Percentiles rank a stretch among this genome's conserved stretches.
These are phyloP conservation scores for Amphibalanus amphitrite DNA, from an alignment of 1,140 invertebrate species.

Conservation along the genomic window DNA sequence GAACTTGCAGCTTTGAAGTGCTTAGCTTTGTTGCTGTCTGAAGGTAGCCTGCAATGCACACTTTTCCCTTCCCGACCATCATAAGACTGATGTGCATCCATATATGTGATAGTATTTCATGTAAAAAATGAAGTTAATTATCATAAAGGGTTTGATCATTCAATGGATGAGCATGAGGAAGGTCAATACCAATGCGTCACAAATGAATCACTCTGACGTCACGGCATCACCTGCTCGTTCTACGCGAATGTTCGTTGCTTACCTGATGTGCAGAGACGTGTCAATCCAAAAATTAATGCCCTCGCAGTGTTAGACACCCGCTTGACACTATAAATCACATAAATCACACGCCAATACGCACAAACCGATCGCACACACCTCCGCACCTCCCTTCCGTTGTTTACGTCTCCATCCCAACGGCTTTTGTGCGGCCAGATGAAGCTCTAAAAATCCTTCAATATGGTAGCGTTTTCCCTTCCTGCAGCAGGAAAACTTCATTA, in stretches of 20 bases:
- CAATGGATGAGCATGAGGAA: neutral
- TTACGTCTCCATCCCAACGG: constrained; percentile 1
- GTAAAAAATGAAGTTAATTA: no score
- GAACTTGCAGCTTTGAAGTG: no score
- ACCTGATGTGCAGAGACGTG: neutral
- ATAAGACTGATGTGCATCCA: no score
- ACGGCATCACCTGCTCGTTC: neutral
- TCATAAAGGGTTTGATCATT: neutral
- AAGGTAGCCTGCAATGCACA: no score
- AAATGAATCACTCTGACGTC: neutral
- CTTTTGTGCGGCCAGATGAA: neutral
- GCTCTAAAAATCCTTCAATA: neutral
- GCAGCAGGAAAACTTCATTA: no score
- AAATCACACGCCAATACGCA: neutral
- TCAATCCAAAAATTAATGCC: neutral
- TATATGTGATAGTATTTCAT: no score
- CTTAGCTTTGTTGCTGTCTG: no score
- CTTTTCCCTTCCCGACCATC: no score
- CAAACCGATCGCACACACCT: neutral
- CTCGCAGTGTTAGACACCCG: neutral
- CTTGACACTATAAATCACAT: neutral
- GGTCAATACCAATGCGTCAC: neutral
- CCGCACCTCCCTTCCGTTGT: neutral
- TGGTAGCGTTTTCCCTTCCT: neutral
- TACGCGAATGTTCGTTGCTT: neutral